Percentiles rank a stretch among this genome's conserved stretches.
Evolutionary conservation across 2,888 invertebrate genomes (phyloP).

Genomic region (Diaprepes abbreviatus): DNA sequence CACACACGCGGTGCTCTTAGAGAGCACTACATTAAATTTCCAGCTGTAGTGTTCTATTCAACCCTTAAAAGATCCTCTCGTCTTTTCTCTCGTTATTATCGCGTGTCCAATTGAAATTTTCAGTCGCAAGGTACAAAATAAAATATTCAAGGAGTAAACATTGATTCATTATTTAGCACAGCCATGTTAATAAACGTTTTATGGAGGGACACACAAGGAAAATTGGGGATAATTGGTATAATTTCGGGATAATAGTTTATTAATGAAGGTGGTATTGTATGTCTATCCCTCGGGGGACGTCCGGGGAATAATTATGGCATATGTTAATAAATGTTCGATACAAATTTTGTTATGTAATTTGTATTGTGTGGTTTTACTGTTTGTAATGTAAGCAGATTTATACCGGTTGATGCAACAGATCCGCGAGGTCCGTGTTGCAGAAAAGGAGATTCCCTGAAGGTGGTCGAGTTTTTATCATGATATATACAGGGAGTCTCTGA

Average conservation of each 20-base stretch:
- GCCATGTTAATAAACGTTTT: slow-evolving; percentile 60
- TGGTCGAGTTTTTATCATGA: too few relatives aligned
- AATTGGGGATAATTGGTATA: slow-evolving; percentile 65
- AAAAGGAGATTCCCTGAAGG: too few relatives aligned
- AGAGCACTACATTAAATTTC: too few relatives aligned
- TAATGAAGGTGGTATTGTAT: slow-evolving; percentile 46
- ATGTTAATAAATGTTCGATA: neutral
- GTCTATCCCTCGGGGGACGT: slow-evolving; percentile 34
- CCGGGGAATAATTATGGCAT: slow-evolving; percentile 35
- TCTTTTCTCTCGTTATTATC: slow-evolving; percentile 12
- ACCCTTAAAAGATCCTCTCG: too few relatives aligned
- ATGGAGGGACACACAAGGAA: slow-evolving; percentile 62
- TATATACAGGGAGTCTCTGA: too few relatives aligned
- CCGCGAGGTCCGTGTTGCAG: too few relatives aligned
- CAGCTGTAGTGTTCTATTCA: too few relatives aligned
- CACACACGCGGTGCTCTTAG: too few relatives aligned
- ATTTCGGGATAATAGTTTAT: slow-evolving; percentile 56
- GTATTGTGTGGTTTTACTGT: too few relatives aligned
- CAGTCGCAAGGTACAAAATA: slow-evolving; percentile 17
- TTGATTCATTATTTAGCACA: slow-evolving; percentile 48
- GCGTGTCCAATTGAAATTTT: slow-evolving; percentile 49
- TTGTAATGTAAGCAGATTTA: too few relatives aligned
- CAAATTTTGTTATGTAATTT: slow-evolving; percentile 1
- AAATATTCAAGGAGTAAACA: slow-evolving; percentile 50
- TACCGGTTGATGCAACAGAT: too few relatives aligned